Conservation (phyloP, 2,888 invertebrate genomes). For the Macrosiphum euphorbiae region DNA sequence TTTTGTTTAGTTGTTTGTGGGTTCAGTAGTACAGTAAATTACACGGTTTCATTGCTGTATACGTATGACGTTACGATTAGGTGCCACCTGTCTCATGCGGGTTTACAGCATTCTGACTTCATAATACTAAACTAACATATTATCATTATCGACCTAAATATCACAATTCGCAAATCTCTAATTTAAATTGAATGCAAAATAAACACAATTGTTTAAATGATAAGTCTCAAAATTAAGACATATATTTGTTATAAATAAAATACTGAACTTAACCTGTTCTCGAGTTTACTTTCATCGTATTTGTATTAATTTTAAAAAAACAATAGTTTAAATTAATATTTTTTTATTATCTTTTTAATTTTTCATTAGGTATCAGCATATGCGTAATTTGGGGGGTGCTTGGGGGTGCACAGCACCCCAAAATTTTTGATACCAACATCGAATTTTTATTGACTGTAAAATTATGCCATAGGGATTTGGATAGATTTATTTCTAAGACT, state of each 20-base stretch:
- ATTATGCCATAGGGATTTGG: too few species aligned
- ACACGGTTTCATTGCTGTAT: neutral
- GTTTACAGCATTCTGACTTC: slow-evolving; percentile 44
- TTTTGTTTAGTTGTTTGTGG: slow-evolving; percentile 6
- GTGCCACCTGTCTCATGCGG: slow-evolving; percentile 61
- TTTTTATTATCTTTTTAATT: neutral
- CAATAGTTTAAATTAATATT: neutral
- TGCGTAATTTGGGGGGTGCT: too few species aligned
- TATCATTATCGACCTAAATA: slow-evolving; percentile 52
- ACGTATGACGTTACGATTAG: slow-evolving; percentile 25
- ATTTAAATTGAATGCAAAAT: neutral
- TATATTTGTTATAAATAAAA: neutral
- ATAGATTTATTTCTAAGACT: too few species aligned
- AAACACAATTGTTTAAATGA: neutral
- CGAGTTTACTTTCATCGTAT: neutral
- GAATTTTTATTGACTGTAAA: too few species aligned
- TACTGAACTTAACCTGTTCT: neutral
- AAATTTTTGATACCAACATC: too few species aligned
- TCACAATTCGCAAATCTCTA: neutral
- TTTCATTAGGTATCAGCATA: neutral
- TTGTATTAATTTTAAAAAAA: neutral
- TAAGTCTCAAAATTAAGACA: neutral
- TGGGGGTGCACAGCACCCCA: too few species aligned
- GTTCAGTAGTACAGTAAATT: neutral
- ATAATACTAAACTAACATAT: slow-evolving; percentile 3